Conservation (phyloP, 2,888 invertebrate genomes). For the Caenorhabditis imperialis region DNA sequence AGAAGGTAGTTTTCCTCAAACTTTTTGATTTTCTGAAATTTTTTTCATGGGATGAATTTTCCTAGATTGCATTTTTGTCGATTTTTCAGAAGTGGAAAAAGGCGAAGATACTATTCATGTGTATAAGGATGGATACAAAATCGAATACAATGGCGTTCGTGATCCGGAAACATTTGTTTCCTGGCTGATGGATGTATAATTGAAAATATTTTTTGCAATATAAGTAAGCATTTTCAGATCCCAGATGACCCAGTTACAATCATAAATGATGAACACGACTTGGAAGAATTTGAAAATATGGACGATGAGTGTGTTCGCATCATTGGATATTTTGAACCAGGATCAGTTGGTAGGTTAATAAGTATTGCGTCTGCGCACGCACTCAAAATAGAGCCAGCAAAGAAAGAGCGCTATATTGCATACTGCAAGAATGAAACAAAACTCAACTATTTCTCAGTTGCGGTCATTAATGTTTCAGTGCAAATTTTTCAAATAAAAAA, state of each 20-base stretch:
- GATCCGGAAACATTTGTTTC: slow-evolving; percentile 78
- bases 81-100: slow-evolving; percentile 76
- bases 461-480: too few relatives aligned
- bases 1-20: slow-evolving; percentile 70
- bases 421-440: too few relatives aligned
- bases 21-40: neutral
- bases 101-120: slow-evolving; percentile 78
- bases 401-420: too few relatives aligned
- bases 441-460: too few relatives aligned
- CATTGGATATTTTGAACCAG: slow-evolving; percentile 78
- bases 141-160: slow-evolving; percentile 78
- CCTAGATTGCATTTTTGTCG: too few relatives aligned
- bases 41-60: too few relatives aligned
- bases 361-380: too few relatives aligned
- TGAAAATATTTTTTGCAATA: neutral
- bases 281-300: slow-evolving; percentile 77
- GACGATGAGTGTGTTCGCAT: slow-evolving; percentile 77
- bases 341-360: slow-evolving; percentile 73
- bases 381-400: too few relatives aligned
- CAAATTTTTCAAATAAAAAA: too few relatives aligned
- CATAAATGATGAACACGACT: slow-evolving; percentile 78
- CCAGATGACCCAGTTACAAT: slow-evolving; percentile 78
- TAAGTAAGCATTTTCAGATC: slow-evolving; percentile 65
- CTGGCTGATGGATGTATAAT: slow-evolving; percentile 78
- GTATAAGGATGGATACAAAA: slow-evolving; percentile 78